These are phyloP conservation scores for Emys orbicularis DNA, from an alignment of 2,797 vertebrate genomes.

Conservation along the genomic window DNA sequence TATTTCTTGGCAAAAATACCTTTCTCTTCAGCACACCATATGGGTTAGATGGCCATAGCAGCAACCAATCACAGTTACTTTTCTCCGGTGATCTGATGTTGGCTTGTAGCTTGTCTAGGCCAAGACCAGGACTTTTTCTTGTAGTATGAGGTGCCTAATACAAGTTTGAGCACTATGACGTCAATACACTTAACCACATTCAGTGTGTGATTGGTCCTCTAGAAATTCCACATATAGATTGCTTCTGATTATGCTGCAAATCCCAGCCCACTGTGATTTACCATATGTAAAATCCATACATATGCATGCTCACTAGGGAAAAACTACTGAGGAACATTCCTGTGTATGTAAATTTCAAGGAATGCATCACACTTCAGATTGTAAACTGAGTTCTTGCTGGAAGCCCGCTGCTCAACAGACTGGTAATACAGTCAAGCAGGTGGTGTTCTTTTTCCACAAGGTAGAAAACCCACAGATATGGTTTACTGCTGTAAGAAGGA, in stretches of 20 bases:
- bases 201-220: not conserved
- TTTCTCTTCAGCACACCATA: not conserved
- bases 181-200: not conserved
- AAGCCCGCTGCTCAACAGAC: not conserved
- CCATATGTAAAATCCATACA: not conserved
- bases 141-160: not conserved
- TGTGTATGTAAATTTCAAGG: not conserved
- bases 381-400: not conserved
- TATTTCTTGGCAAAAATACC: not conserved
- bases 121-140: not conserved
- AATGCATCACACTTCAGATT: not conserved
- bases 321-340: not conserved
- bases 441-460: not conserved
- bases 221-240: not conserved
- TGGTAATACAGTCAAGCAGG: not conserved
- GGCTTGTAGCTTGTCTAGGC: not conserved
- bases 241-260: not conserved
- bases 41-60: not conserved
- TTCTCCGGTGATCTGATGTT: not conserved
- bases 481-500: not conserved
- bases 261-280: not conserved
- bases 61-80: not conserved
- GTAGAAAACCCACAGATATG: not conserved
- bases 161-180: not conserved
- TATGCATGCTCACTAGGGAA: not conserved